These are phyloP conservation scores for Butastur rufipennis DNA, from an alignment of 2,113 vertebrate species.

Conservation along the genomic window DNA sequence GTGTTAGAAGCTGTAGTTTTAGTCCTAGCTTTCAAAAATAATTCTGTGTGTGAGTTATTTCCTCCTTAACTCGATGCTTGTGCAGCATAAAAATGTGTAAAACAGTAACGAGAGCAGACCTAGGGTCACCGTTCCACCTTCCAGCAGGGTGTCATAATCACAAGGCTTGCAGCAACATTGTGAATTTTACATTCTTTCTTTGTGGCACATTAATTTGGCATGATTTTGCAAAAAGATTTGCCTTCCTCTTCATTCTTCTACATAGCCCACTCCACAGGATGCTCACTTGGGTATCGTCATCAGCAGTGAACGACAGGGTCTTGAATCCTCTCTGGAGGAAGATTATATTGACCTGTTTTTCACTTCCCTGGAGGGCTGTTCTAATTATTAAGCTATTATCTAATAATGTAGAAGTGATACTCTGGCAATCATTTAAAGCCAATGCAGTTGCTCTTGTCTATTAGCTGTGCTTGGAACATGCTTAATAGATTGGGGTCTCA, in stretches of 20 bases:
- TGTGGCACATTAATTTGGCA: fast-evolving
- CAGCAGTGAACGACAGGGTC: neutral
- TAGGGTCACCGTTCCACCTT: neutral
- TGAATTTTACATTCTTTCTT: neutral
- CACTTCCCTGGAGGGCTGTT: neutral
- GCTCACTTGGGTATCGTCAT: neutral
- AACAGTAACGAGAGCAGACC: neutral
- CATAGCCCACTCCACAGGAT: neutral
- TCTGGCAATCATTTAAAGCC: neutral
- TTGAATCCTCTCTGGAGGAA: neutral
- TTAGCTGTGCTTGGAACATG: neutral
- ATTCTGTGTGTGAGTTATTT: neutral
- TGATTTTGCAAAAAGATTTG: neutral
- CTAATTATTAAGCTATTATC: neutral
- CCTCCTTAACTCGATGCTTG: neutral
- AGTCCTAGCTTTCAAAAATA: neutral
- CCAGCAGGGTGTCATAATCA: neutral
- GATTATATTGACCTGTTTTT: neutral
- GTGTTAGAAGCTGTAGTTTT: neutral
- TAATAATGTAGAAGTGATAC: neutral
- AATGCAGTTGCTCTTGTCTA: neutral
- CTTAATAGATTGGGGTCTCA: neutral
- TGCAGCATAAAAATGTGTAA: neutral
- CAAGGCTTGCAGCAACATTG: neutral
- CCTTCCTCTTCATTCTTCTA: neutral